A percentile compares a stretch with the other conserved stretches of the same genome.
phyloP scores from a whole-genome alignment of 1,140 invertebrate genomes.

The Wiebesia pumilae region DNA sequence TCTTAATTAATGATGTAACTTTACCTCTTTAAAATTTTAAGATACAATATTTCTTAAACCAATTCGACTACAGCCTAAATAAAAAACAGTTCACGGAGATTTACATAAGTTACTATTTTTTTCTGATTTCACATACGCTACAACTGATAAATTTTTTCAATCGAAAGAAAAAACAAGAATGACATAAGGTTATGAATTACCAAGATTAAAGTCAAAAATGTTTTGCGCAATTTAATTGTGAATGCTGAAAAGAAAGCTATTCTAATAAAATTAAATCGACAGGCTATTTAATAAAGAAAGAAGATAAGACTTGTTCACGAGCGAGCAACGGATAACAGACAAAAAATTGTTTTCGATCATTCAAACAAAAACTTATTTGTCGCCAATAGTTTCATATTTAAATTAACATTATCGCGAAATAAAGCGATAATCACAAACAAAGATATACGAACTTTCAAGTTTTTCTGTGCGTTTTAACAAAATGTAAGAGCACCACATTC shows the following conservation, averaged over 20 bases:
- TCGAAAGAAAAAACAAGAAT: neutral
- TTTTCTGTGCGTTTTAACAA: too few species aligned
- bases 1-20: too few species aligned
- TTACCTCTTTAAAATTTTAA: neutral
- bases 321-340: neutral
- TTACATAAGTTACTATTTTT: too few species aligned
- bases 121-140: neutral
- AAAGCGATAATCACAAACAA: neutral
- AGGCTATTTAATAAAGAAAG: neutral
- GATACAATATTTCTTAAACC: neutral
- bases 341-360: neutral
- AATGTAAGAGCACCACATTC: too few species aligned
- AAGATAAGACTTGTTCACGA: neutral
- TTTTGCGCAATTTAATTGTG: neutral
- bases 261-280: neutral
- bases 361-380: neutral
- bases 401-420: neutral
- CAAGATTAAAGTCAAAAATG: neutral
- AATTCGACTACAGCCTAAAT: neutral
- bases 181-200: neutral
- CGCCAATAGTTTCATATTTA: neutral
- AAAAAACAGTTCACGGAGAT: neutral
- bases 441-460: neutral
- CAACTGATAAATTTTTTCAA: neutral
- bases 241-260: neutral